phyloP scores from a whole-genome alignment of 2,888 invertebrate species.

The Cordylochernes scorpioides region DNA sequence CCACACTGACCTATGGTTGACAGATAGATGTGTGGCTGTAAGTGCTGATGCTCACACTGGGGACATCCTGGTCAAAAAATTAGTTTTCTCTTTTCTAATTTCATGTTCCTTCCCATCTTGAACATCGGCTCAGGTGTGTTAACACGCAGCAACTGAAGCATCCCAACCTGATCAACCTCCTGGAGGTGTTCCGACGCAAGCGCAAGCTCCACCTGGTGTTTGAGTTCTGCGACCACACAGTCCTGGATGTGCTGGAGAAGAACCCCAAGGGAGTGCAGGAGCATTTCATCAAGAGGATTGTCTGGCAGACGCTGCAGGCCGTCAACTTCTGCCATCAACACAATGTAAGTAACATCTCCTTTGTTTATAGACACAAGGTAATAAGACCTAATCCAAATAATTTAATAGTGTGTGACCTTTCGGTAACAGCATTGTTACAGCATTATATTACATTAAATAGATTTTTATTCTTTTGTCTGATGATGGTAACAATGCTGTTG shows the following conservation, averaged over 20 bases:
- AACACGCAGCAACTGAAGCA: slow-evolving; percentile 97
- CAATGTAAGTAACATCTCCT: slow-evolving; percentile 29
- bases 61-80: no score
- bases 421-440: neutral
- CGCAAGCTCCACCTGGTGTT: slow-evolving; percentile 87
- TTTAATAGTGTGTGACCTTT: no score
- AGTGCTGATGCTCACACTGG: no score
- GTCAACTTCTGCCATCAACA: slow-evolving; percentile 89
- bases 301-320: slow-evolving; percentile 82
- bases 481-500: no score
- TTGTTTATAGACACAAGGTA: neutral
- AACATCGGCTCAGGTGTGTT: no score
- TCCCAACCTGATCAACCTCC: slow-evolving; percentile 79
- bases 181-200: slow-evolving; percentile 88
- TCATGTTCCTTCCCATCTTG: no score
- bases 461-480: no score
- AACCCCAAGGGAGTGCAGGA: slow-evolving; percentile 64
- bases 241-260: slow-evolving; percentile 80
- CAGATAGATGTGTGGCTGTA: no score
- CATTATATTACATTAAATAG: neutral
- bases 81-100: no score
- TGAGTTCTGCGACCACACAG: slow-evolving; percentile 91
- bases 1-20: no score
- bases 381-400: no score
- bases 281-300: slow-evolving; percentile 59